Evolutionary conservation across 2,113 vertebrate genomes (phyloP), one percentile per base, ranked within the genome.

Genomic region (Odocoileus virginianus): DNA sequence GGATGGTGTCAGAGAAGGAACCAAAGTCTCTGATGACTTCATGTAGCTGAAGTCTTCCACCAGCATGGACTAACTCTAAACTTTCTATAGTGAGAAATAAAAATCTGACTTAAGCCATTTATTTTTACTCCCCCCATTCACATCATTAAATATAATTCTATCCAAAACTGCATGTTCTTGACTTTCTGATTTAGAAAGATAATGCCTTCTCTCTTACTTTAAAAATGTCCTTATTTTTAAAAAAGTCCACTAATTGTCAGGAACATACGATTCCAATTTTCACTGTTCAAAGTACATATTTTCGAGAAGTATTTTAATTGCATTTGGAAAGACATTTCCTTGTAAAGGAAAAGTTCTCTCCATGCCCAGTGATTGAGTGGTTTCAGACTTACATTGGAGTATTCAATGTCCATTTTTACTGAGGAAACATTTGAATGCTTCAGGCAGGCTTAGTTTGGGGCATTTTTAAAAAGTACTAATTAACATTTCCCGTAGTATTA

Each of bases 161-260:
- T 95, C 52, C 64, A 28, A 97, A 91, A 83, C 55, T 52, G 23
- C 36, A 14, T 97, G 86, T 89, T 94, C 60, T 79, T 92, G 82
- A 47, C n/a, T 76, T 95, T 91, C 76, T 67, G 86, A 78, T 92
- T 97, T 88, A 94, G 87, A 92, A 95, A 97, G 74, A 84, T 91
- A 96, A 96, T 90, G 71, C 47, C 87, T 85, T 81, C 61, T 92
- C 33, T 55, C 58, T 92, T 92, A n/a, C 54, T 97, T 98, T 94
- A 74, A 92, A 97, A 94, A 81, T 89, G 23, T 71, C 50, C 47
- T 94, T 84, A 50, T 96, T 94, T 76, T 3, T 19, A 11, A 81
- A 93, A 87, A 90, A 54, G 6, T 52, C 67, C 54, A 88, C 36
- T 94, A 84, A 96, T 96, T 97, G 60, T 97, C 81, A 84, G 89